A percentile compares a stretch with the other conserved stretches of the same genome.
Evolutionary conservation across 2,113 vertebrate species (phyloP).

Genomic region (Scolopax mira): DNA sequence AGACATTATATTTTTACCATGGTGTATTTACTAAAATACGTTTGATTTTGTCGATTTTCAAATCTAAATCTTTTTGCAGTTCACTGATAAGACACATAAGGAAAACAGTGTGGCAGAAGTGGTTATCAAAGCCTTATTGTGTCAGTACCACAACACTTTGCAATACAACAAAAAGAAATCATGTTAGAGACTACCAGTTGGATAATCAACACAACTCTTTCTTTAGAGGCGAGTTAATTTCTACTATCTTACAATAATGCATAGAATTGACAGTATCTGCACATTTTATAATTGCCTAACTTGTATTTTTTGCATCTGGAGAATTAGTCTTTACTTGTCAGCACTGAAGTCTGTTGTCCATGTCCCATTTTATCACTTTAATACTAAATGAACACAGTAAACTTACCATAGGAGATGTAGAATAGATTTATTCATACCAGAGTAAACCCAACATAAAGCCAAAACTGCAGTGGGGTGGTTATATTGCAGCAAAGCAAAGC

Average conservation of each 20-base stretch:
- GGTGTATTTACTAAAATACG: neutral
- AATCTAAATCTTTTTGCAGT: neutral
- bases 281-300: neutral
- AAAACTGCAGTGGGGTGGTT: neutral
- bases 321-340: neutral
- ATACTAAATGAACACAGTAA: neutral
- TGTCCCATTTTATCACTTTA: neutral
- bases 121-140: neutral
- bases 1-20: neutral
- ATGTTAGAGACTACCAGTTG: neutral
- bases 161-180: neutral
- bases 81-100: neutral
- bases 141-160: neutral
- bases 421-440: neutral
- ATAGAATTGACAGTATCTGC: neutral
- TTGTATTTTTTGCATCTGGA: neutral
- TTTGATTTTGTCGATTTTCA: neutral
- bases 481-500: neutral
- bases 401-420: neutral
- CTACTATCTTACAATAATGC: rapidly evolving
- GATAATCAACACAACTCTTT: rapidly evolving
- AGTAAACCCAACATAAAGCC: neutral
- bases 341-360: neutral
- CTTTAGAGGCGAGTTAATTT: neutral
- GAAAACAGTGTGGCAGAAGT: neutral